These are phyloP conservation scores for Solea solea DNA, from an alignment of 2,113 vertebrate genomes.

Conservation along the genomic window DNA sequence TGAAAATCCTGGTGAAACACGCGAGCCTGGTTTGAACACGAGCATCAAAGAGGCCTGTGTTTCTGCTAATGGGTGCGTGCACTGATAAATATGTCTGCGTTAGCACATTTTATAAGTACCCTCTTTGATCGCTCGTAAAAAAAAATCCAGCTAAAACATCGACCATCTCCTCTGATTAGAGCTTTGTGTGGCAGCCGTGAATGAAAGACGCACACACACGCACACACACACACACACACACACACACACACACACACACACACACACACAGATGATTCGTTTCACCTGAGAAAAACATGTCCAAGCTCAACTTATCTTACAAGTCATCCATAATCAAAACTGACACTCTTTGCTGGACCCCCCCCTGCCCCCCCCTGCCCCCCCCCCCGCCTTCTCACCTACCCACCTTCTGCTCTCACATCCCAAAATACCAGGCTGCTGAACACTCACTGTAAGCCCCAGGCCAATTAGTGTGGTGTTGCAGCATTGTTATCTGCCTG, in stretches of 20 bases:
- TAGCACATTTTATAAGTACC: not conserved
- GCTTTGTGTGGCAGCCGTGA: slow-evolving; percentile 22
- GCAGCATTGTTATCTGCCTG: slow-evolving; percentile 79
- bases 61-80: slow-evolving; percentile 15
- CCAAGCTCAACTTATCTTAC: slow-evolving; percentile 65
- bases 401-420: slow-evolving; percentile 54
- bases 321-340: slow-evolving; percentile 74
- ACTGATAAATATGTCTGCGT: not conserved
- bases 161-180: slow-evolving; percentile 31
- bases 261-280: slow-evolving; percentile 20
- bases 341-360: slow-evolving; percentile 57
- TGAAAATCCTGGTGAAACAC: slow-evolving; percentile 7
- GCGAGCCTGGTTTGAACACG: not conserved
- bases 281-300: slow-evolving; percentile 59
- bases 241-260: not conserved
- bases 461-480: slow-evolving; percentile 77
- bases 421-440: slow-evolving; percentile 70
- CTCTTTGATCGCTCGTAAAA: slow-evolving; percentile 15
- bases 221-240: not conserved
- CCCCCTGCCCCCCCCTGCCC: not conserved
- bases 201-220: slow-evolving; percentile 1
- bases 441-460: slow-evolving; percentile 71
- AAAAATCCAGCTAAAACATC: slow-evolving; percentile 20
- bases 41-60: not conserved
- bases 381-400: not conserved